Percentiles rank a stretch among this genome's conserved stretches.
Evolutionary conservation across 2,113 vertebrate species (phyloP).

Genomic region (Chaetura pelagica): DNA sequence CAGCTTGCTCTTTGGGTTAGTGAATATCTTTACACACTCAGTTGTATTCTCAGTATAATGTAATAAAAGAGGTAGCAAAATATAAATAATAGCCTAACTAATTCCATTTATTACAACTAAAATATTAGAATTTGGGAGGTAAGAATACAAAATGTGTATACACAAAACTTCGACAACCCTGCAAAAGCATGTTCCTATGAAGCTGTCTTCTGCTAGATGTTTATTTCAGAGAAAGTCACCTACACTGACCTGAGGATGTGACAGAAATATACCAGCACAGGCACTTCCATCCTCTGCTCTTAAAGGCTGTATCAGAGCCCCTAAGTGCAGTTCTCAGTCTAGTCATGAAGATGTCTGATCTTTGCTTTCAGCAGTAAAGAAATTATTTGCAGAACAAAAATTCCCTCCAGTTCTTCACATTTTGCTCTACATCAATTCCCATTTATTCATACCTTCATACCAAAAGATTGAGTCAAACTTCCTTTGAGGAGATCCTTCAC

Average conservation of each 20-base stretch:
- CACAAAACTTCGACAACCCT: neutral
- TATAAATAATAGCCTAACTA: neutral
- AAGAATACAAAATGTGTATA: neutral
- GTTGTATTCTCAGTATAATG: neutral
- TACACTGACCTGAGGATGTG: neutral
- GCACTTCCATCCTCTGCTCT: neutral
- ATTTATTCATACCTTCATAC: neutral
- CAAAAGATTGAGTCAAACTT: neutral
- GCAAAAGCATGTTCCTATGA: neutral
- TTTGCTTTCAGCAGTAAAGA: neutral
- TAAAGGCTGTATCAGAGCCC: neutral
- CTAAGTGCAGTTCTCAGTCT: neutral
- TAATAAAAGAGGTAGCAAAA: neutral
- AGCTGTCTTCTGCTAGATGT: neutral
- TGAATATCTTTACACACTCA: neutral
- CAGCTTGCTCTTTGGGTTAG: neutral
- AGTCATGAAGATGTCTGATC: neutral
- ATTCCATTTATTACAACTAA: neutral
- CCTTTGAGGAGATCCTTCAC: neutral
- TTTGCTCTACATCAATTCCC: neutral
- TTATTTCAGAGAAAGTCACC: neutral
- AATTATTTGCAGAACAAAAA: neutral
- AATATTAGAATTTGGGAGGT: neutral
- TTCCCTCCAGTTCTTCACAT: neutral
- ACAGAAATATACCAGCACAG: neutral